Evolutionary conservation across 2,113 vertebrate genomes (phyloP), one percentile per base, ranked within the genome.

Genomic region (Synodontis membranacea): DNA sequence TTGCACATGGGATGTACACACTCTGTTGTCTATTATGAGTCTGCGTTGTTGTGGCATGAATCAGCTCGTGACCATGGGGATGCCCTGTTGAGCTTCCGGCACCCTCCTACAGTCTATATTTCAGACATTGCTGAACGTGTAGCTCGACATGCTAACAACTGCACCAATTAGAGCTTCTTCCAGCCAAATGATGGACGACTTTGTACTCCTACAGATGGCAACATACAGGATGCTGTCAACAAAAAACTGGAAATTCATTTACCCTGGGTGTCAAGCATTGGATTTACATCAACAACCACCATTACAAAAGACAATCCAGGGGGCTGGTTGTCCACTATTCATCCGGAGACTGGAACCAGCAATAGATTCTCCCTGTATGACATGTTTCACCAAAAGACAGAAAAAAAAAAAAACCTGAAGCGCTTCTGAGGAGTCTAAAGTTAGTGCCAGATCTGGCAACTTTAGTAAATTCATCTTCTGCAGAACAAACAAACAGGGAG

Each of bases 41-140:
- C 68, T 25, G 48, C 70, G 15, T 21, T 85, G 39, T 84, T 68
- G 83, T 84, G 83, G 83, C 83, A 84, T 48, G 83, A 84, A 48
- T 84, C 83, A 10, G 66, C 68, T 0, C 50, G 70, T 42, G 83
- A 84, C 39, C 68, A 84, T 42, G 83, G 83, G 9, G 70, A 68
- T 64, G 84, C 56, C 25, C 74, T 85, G 4, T 56, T 85, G 10
- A 85, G 84, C 44, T 85, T 85, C n/a, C 42, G 44, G 62, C 21
- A 50, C 7, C 84, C 74, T 11, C 84, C 84, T 19, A 79, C 84
- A 9, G 72, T 79, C 2, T 85, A 48, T 78, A 79, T 85, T 14
- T 85, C 84, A 11, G 74, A 80, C 19, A 66, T 85, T 0, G 74
- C 84, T 64, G 75, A 74, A 80, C 56, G 44, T 64, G 84, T 85